Conservation (phyloP, 2,113 vertebrate genomes). For the Eira barbara region DNA sequence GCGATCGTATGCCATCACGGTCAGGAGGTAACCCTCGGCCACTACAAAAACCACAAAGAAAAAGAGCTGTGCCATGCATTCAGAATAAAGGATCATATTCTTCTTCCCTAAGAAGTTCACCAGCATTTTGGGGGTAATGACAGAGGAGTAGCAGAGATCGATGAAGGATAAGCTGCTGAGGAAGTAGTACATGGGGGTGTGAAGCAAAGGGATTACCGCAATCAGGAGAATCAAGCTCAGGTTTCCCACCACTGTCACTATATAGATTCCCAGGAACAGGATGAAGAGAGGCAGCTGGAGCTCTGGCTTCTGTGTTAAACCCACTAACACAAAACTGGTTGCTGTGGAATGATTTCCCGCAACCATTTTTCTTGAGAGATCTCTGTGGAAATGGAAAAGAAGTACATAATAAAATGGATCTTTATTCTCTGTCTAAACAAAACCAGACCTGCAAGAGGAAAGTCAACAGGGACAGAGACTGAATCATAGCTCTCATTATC, state of each 20-base stretch:
- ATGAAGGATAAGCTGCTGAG: conserved; percentile 23
- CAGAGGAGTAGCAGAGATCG: neutral
- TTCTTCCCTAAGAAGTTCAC: conserved; percentile 25
- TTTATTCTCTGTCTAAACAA: neutral
- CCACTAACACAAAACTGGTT: neutral
- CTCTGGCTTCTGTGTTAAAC: neutral
- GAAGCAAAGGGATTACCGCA: neutral
- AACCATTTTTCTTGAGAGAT: neutral
- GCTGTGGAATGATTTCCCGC: neutral
- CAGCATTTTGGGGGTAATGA: conserved; percentile 37
- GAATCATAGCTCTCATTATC: neutral
- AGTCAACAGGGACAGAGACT: neutral
- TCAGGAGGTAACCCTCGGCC: conserved; percentile 20
- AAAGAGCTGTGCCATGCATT: conserved; percentile 56
- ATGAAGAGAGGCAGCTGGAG: neutral
- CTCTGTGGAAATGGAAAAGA: neutral
- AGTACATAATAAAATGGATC: neutral
- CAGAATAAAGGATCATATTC: neutral
- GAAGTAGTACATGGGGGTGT: conserved; percentile 31
- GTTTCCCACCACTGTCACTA: neutral
- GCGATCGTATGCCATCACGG: neutral
- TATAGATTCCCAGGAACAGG: conserved; percentile 3
- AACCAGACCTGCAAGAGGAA: neutral
- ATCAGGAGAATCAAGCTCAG: neutral
- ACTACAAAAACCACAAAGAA: conserved; percentile 31